Conservation (phyloP, 1,140 invertebrate species). For the Apis florea region DNA sequence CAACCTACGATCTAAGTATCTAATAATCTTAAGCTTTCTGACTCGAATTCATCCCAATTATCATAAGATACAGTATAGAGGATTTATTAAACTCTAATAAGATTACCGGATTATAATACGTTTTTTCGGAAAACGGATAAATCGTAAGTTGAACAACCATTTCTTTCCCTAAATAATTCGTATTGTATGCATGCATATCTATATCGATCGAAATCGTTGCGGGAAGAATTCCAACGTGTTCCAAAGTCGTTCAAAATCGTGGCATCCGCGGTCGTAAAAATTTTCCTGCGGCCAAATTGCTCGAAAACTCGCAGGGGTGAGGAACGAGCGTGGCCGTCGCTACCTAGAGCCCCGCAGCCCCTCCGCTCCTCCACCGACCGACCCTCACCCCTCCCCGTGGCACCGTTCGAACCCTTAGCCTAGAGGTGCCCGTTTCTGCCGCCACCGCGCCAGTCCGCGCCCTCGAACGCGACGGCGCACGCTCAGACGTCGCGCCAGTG, state of each 20-base stretch:
- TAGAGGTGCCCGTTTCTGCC: conserved; percentile 47
- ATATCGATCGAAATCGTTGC: too few relatives aligned
- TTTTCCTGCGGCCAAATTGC: conserved; percentile 1
- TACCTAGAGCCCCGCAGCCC: conserved; percentile 11
- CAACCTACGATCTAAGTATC: too few relatives aligned
- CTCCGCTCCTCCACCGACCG: neutral
- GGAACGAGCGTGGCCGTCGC: conserved; percentile 25
- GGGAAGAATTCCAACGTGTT: neutral
- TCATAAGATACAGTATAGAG: too few relatives aligned
- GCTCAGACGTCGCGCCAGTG: conserved; percentile 42
- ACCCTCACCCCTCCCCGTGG: conserved; percentile 25
- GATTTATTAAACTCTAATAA: too few relatives aligned
- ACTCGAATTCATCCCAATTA: too few relatives aligned
- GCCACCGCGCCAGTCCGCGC: conserved; percentile 54
- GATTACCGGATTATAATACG: too few relatives aligned
- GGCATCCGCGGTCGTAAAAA: neutral
- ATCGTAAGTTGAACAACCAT: too few relatives aligned
- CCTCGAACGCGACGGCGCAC: conserved; percentile 52
- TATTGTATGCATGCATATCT: neutral
- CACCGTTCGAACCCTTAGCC: conserved; percentile 52
- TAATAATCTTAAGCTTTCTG: too few relatives aligned
- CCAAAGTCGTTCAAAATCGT: neutral
- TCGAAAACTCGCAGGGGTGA: neutral
- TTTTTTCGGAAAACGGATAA: too few relatives aligned
- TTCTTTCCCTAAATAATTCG: too few relatives aligned